Percentiles rank a stretch among this genome's conserved stretches.
Evolutionary conservation across 2,888 invertebrate genomes (phyloP).

Genomic region (Heliconius charithonia): DNA sequence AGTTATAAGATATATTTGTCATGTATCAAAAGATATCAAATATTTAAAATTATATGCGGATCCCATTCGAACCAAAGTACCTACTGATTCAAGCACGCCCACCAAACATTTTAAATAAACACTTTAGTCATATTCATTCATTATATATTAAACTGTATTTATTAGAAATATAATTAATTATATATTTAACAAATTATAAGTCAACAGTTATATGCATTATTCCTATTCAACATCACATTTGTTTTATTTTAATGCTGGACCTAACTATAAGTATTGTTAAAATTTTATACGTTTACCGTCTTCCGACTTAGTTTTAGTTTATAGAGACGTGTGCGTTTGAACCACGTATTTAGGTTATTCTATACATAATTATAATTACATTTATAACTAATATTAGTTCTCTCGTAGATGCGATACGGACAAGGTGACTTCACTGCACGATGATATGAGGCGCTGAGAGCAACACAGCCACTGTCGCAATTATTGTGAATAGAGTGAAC

Average conservation of each 20-base stretch:
- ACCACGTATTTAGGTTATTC: constrained; percentile 63
- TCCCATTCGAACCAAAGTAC: constrained; percentile 50
- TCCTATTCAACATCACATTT: constrained; percentile 81
- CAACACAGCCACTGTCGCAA: constrained; percentile 95
- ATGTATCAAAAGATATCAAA: constrained; percentile 46
- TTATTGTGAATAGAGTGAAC: constrained; percentile 96
- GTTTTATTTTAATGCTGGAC: constrained; percentile 72
- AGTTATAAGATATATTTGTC: constrained; percentile 42
- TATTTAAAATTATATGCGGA: constrained; percentile 41
- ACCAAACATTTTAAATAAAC: constrained; percentile 46
- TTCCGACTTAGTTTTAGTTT: constrained; percentile 63
- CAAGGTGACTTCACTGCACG: constrained; percentile 87
- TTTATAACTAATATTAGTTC: constrained; percentile 73
- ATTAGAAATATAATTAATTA: constrained; percentile 67
- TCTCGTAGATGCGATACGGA: constrained; percentile 61
- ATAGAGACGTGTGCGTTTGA: constrained; percentile 79
- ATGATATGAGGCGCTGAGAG: constrained; percentile 97
- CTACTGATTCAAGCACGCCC: constrained; percentile 41
- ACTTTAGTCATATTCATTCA: constrained; percentile 47
- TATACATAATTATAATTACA: constrained; percentile 59
- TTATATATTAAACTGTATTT: constrained; percentile 51
- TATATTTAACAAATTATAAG: constrained; percentile 74
- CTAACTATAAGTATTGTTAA: constrained; percentile 63
- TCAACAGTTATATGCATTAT: constrained; percentile 76
- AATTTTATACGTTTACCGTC: constrained; percentile 69